Base-by-base conservation (phyloP, 2,113 vertebrate species). In the Natator depressus region DNA sequence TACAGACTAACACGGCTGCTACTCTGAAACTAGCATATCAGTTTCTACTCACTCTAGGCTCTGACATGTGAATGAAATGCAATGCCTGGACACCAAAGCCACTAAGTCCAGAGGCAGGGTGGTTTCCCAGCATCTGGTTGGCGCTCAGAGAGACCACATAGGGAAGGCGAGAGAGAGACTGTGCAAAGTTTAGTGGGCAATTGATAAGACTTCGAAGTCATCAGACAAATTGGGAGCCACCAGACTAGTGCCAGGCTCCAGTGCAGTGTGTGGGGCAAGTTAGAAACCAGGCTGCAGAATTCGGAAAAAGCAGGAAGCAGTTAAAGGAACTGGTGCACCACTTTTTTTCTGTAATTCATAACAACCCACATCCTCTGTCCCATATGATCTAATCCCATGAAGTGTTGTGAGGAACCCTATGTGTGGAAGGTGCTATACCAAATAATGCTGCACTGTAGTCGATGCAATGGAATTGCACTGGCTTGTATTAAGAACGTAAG, bases 151-250 rank as follows among this genome's bases (percentile, higher is more conserved):
- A 75, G 22, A 82, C 75, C 82, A 55, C 11, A 24, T 35, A 75
- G 54, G 1, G 9, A 59, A 25, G 53, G 57, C 65, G 9, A n/a
- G 3, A 85, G 89, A 91, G 89, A 80, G 80, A 42, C 80, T 47
- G 1, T 24, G 65, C 46, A 14, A 82, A 35, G 93, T 84, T 91
- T 49, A 89, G 75, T 82, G 89, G 85, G 50, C 85, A 91, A 65
- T 89, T 94, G 95, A 84, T 47, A 79, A 95, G 50, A 69, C 57
- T 90, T 94, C 46, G 27, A 76, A 75, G 80, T 46, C 82, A 81
- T 3, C 35, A 55, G 27, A 65, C 75, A 87, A 94, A 91, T 91
- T 54, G 85, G 80, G 31, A 35, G 55, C 57, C 13, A 76, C 59
- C 22, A 91, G 83, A 94, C 82, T 88, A 31, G 49, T 47, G 85